phyloP scores from a whole-genome alignment of 1,140 invertebrate genomes.

The Drosophila parabipectinata region DNA sequence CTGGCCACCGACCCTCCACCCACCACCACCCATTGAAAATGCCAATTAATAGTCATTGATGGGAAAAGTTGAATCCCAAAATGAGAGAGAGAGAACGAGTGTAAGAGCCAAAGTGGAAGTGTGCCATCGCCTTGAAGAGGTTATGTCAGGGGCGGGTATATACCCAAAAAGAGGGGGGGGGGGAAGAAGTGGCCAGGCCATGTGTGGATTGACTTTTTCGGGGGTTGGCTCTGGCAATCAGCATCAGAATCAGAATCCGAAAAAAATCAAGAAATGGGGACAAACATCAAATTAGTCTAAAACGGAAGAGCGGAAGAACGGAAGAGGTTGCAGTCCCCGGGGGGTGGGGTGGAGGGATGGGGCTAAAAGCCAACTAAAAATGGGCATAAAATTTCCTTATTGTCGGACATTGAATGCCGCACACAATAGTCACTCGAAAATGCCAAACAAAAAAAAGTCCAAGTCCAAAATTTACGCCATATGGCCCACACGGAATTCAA shows the following conservation, averaged over 20 bases:
- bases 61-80: constrained; percentile 58
- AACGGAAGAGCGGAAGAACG: constrained; percentile 22
- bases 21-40: constrained; percentile 40
- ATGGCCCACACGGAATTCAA: constrained; percentile 25
- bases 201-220: constrained; percentile 32
- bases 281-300: constrained; percentile 66
- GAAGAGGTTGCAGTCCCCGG: neutral
- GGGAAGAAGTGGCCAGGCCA: constrained; percentile 30
- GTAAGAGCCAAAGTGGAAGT: constrained; percentile 50
- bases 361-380: constrained; percentile 43
- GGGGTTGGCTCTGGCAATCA: constrained; percentile 43
- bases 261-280: constrained; percentile 22
- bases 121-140: constrained; percentile 41
- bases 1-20: neutral
- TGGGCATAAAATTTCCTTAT: constrained; percentile 67
- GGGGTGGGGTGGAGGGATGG: neutral
- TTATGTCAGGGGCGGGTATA: neutral
- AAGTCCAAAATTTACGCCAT: constrained; percentile 16
- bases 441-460: neutral
- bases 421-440: constrained; percentile 3
- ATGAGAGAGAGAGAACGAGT: constrained; percentile 10
- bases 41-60: constrained; percentile 81
- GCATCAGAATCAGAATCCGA: neutral
- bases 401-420: constrained; percentile 28
- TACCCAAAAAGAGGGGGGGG: too few species aligned